phyloP scores from a whole-genome alignment of 2,113 vertebrate species.

The Entelurus aequoreus region DNA sequence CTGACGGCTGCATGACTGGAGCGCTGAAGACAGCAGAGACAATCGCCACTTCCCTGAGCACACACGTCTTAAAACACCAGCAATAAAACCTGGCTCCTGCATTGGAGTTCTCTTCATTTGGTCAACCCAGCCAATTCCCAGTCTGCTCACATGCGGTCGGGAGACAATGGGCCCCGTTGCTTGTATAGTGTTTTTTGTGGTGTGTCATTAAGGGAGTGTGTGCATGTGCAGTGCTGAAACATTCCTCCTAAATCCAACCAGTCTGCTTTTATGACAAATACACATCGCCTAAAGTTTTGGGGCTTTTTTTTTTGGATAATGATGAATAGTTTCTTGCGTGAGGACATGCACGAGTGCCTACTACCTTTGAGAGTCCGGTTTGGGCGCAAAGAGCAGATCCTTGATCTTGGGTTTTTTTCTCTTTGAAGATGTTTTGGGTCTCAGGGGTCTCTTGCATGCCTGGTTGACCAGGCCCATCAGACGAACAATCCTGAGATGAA shows the following conservation, averaged over 20 bases:
- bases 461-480: constrained; percentile 89
- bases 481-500: constrained; percentile 79
- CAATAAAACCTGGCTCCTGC: constrained; percentile 36
- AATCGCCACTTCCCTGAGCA: constrained; percentile 25
- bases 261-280: constrained; percentile 40
- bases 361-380: constrained; percentile 80
- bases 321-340: too few species aligned
- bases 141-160: constrained; percentile 16
- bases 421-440: constrained; percentile 74
- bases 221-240: constrained; percentile 18
- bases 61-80: constrained; percentile 10
- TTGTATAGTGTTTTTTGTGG: constrained; percentile 41
- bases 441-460: constrained; percentile 85
- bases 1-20: constrained; percentile 80
- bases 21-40: constrained; percentile 66
- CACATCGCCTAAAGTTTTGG: neutral
- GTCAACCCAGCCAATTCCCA: constrained; percentile 43
- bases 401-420: constrained; percentile 91
- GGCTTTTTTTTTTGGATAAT: constrained; percentile 15
- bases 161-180: constrained; percentile 21
- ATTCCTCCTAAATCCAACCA: constrained; percentile 14
- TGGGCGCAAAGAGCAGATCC: constrained; percentile 79
- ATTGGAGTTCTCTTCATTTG: constrained; percentile 18
- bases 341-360: constrained; percentile 30
- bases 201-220: constrained; percentile 31